phyloP scores from a whole-genome alignment of 1,140 invertebrate genomes.

The Drosophila pseudoananassae region DNA sequence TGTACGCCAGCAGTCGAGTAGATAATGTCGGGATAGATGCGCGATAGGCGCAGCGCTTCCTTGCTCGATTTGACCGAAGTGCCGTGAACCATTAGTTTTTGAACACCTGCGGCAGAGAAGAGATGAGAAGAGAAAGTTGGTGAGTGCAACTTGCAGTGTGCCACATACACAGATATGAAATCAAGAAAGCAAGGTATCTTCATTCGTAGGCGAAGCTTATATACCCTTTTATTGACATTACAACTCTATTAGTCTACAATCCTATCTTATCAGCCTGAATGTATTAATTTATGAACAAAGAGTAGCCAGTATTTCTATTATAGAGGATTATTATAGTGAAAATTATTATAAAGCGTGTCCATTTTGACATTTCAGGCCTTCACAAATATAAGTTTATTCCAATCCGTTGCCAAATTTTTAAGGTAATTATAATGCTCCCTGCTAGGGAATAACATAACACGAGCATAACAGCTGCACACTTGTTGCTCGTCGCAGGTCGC shows the following conservation, averaged over 20 bases:
- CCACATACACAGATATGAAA: constrained; percentile 10
- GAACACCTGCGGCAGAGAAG: constrained; percentile 88
- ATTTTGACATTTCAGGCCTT: too few species aligned
- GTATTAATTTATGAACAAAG: too few species aligned
- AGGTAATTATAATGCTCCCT: not conserved
- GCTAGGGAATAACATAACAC: constrained; percentile 1
- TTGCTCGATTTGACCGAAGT: constrained; percentile 94
- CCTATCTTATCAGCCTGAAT: too few species aligned
- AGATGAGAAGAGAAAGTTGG: constrained; percentile 46
- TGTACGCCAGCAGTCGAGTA: constrained; percentile 98
- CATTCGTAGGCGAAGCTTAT: too few species aligned
- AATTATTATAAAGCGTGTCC: too few species aligned
- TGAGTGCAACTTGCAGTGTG: constrained; percentile 39
- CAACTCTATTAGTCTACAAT: too few species aligned
- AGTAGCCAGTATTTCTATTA: too few species aligned
- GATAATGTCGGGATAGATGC: constrained; percentile 94
- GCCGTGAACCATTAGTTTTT: constrained; percentile 97
- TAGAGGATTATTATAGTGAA: too few species aligned
- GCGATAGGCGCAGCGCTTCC: constrained; percentile 93
- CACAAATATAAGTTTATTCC: not conserved
- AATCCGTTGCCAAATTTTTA: not conserved
- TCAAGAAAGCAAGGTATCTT: constrained; percentile 7
- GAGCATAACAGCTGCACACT: constrained; percentile 15
- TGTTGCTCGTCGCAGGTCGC: constrained; percentile 40
- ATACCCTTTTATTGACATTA: too few species aligned